Conservation (phyloP, 2,797 vertebrate genomes). For the Molossus alvarezi region DNA sequence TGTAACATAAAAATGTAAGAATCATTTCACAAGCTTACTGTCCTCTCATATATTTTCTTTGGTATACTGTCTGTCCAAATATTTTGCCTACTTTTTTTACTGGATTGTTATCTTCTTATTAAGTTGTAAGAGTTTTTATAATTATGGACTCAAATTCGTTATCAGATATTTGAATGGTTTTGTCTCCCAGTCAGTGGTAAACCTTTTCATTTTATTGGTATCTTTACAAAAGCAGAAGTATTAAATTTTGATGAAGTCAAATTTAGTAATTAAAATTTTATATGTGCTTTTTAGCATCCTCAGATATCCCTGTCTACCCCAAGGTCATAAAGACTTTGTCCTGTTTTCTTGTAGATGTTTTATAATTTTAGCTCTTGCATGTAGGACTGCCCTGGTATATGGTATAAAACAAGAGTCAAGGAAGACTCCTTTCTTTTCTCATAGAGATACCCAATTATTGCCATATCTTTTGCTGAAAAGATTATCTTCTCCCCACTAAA, state of each 20-base stretch:
- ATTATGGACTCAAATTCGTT: slow-evolving; percentile 14
- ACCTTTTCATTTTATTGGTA: not conserved
- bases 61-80: too few relatives aligned
- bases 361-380: not conserved
- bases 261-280: slow-evolving; percentile 3
- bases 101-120: not conserved
- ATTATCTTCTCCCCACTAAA: too few relatives aligned
- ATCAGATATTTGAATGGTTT: slow-evolving; percentile 35
- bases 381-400: slow-evolving; percentile 18
- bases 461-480: not conserved
- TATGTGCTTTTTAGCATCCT: not conserved
- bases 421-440: slow-evolving; percentile 22
- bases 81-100: not conserved
- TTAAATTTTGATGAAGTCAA: slow-evolving; percentile 33
- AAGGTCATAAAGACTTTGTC: not conserved
- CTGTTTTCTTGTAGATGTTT: not conserved
- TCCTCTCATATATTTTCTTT: too few relatives aligned
- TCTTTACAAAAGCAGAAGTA: slow-evolving; percentile 40
- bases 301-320: not conserved
- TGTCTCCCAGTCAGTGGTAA: not conserved
- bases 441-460: not conserved
- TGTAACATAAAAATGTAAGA: not conserved
- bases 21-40: not conserved
- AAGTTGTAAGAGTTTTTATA: slow-evolving; percentile 28
- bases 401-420: not conserved